Percentiles rank a stretch among this genome's conserved stretches.
phyloP scores from a whole-genome alignment of 1,140 invertebrate genomes.

The Chironomus tepperi region DNA sequence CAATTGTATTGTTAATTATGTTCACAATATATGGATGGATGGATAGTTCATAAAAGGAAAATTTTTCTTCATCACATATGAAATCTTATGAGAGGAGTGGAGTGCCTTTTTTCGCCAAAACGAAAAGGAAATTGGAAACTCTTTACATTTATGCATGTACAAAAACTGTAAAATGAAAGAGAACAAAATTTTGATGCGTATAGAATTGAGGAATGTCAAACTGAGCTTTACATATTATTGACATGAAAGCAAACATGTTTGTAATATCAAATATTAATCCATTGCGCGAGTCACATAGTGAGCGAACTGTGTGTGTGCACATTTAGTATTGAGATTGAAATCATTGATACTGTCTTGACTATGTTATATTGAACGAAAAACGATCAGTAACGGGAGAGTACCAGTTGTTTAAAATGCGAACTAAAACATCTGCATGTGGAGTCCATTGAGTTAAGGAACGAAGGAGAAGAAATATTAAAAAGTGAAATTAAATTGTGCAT shows the following conservation, averaged over 20 bases:
- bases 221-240: background rate
- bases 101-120: too few relatives aligned
- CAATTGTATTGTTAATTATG: slow-evolving; percentile 9
- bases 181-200: background rate
- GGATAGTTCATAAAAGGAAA: background rate
- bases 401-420: background rate
- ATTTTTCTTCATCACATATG: background rate
- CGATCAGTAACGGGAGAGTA: background rate
- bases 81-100: too few relatives aligned
- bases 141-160: too few relatives aligned
- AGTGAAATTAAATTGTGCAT: too few relatives aligned
- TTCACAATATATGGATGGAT: background rate
- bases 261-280: slow-evolving; percentile 9
- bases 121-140: too few relatives aligned
- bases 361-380: too few relatives aligned
- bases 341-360: slow-evolving; percentile 15
- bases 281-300: background rate
- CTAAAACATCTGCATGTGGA: slow-evolving; percentile 22
- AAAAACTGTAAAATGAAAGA: too few relatives aligned
- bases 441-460: background rate
- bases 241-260: slow-evolving; percentile 13
- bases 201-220: slow-evolving; percentile 1
- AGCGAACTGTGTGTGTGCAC: background rate
- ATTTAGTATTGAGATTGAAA: slow-evolving; percentile 14
- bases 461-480: background rate